Conservation (phyloP, 2,113 vertebrate species). For the Crotalus viridis region DNA sequence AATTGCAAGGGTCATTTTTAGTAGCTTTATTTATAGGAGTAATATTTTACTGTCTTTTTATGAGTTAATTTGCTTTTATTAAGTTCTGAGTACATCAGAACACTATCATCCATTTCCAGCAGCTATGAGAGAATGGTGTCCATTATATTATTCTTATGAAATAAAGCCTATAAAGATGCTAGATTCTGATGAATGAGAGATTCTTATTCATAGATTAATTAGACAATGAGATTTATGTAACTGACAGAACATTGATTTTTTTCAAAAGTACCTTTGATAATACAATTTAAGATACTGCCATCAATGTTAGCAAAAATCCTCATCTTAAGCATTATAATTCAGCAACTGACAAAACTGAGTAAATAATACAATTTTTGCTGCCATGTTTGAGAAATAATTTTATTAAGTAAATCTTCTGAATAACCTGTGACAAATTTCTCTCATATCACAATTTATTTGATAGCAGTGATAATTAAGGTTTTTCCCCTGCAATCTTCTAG, state of each 20-base stretch:
- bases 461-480: not conserved
- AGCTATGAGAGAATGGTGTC: not conserved
- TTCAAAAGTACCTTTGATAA: not conserved
- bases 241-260: not conserved
- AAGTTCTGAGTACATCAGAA: not conserved
- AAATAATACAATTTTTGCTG: not conserved
- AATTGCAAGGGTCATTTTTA: not conserved
- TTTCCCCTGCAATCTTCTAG: not conserved
- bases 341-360: not conserved
- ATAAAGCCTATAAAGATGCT: not conserved
- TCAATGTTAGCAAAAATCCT: not conserved
- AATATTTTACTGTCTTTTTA: not conserved
- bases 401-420: not conserved
- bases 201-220: not conserved
- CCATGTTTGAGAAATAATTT: not conserved
- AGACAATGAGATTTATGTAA: not conserved
- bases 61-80: not conserved
- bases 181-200: not conserved
- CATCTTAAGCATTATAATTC: not conserved
- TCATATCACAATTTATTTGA: not conserved
- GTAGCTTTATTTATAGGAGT: not conserved
- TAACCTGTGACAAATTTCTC: not conserved
- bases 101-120: not conserved
- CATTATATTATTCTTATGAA: not conserved
- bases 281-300: not conserved